These are phyloP conservation scores for Sinocyclocheilus grahami DNA, from an alignment of 2,113 vertebrate genomes.

Conservation along the genomic window DNA sequence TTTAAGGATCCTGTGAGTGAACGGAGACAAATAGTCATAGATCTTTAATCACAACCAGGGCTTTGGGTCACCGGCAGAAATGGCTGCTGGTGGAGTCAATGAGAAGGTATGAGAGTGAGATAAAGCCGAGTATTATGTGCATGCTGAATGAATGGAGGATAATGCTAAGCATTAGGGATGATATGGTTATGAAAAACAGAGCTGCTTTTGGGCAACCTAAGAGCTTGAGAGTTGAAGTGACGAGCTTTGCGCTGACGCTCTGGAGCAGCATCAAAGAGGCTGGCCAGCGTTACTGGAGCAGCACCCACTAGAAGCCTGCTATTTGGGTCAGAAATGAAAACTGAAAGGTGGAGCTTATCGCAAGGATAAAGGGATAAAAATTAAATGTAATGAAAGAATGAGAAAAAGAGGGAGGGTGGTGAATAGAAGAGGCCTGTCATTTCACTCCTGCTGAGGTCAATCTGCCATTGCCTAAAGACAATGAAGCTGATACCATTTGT, in stretches of 20 bases:
- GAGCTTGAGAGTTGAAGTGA: slow-evolving; percentile 68
- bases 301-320: slow-evolving; percentile 73
- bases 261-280: slow-evolving; percentile 74
- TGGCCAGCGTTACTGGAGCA: slow-evolving; percentile 73
- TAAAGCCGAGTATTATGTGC: slow-evolving; percentile 50
- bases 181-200: slow-evolving; percentile 63
- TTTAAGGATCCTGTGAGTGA: slow-evolving; percentile 36
- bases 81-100: slow-evolving; percentile 56
- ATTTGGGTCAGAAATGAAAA: slow-evolving; percentile 73
- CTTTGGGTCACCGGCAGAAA: slow-evolving; percentile 42
- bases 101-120: slow-evolving; percentile 44
- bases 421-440: slow-evolving; percentile 62
- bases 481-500: slow-evolving; percentile 61
- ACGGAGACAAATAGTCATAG: slow-evolving; percentile 53
- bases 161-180: slow-evolving; percentile 59
- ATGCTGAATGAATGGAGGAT: slow-evolving; percentile 54
- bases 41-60: slow-evolving; percentile 49
- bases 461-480: slow-evolving; percentile 75
- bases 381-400: slow-evolving; percentile 8
- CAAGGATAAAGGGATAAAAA: slow-evolving; percentile 36
- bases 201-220: slow-evolving; percentile 64
- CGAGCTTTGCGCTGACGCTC: slow-evolving; percentile 68
- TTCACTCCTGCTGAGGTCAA: slow-evolving; percentile 75
- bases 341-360: slow-evolving; percentile 20
- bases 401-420: slow-evolving; percentile 9